Conservation (phyloP, 2,797 vertebrate species). For the Avahi laniger region DNA sequence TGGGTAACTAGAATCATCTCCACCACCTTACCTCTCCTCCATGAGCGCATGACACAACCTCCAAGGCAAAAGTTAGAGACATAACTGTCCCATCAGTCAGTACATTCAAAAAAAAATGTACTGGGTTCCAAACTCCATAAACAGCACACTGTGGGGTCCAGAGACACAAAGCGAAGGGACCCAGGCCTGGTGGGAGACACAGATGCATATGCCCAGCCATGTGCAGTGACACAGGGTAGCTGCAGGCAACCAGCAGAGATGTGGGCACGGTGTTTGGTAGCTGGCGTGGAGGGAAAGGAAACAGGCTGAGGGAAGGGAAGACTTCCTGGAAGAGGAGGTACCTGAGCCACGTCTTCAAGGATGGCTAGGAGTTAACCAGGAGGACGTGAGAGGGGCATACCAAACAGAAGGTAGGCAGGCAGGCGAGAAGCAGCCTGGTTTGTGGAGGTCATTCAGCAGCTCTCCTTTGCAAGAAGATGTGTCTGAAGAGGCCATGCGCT, state of each 20-base stretch:
- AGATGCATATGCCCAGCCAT: fast-evolving
- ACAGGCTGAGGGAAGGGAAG: not conserved
- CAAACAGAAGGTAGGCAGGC: not conserved
- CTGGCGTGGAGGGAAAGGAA: too few relatives aligned
- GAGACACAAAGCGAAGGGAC: not conserved
- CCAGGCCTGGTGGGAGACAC: not conserved
- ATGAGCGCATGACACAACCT: not conserved
- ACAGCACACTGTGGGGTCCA: not conserved
- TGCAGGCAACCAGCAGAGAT: not conserved
- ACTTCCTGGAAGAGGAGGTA: not conserved
- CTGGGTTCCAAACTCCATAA: not conserved
- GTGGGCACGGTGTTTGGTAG: fast-evolving
- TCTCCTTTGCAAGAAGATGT: not conserved
- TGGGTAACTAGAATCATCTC: not conserved
- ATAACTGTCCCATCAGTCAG: fast-evolving
- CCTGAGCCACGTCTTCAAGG: not conserved
- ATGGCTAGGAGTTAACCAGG: not conserved
- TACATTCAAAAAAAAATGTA: not conserved
- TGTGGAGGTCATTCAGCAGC: not conserved
- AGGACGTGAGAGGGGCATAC: not conserved
- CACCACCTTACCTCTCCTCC: fast-evolving
- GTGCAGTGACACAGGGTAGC: fast-evolving
- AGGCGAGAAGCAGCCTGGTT: not conserved
- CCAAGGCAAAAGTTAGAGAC: not conserved
- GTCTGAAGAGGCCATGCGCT: not conserved